Evolutionary conservation across 1,140 invertebrate genomes (phyloP).

Genomic region (Latrodectus geometricus): DNA sequence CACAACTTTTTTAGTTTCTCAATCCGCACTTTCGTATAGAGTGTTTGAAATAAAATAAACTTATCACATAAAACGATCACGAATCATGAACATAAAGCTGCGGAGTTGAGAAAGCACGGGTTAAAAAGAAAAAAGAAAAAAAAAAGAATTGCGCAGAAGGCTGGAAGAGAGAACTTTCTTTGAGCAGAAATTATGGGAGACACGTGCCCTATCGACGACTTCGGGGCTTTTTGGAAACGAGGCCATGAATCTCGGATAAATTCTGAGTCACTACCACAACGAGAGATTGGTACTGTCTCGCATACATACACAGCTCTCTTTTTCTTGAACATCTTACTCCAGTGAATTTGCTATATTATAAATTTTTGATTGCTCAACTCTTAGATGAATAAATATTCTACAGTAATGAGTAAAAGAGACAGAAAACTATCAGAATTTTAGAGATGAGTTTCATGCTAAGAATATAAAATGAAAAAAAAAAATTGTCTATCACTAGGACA

Average conservation of each 20-base stretch:
- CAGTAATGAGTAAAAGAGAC: no score
- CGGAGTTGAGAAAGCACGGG: not conserved
- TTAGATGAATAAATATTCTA: no score
- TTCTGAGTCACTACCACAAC: slow-evolving; percentile 8
- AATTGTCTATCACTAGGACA: no score
- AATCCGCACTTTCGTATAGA: not conserved
- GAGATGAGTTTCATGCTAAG: no score
- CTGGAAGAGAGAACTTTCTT: slow-evolving; percentile 9
- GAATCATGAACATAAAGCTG: not conserved
- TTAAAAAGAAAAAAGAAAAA: not conserved
- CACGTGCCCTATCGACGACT: slow-evolving; percentile 18
- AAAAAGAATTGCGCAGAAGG: not conserved
- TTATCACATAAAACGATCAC: not conserved
- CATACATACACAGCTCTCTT: no score
- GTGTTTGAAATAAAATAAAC: not conserved
- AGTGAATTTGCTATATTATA: no score
- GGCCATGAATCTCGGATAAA: slow-evolving; percentile 2
- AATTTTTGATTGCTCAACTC: no score
- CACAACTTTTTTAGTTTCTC: not conserved
- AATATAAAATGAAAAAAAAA: no score
- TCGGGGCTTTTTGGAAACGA: slow-evolving; percentile 15
- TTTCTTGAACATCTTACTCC: no score
- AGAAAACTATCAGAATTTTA: no score
- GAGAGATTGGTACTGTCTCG: not conserved
- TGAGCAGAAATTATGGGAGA: slow-evolving; percentile 20